Evolutionary conservation across 2,888 invertebrate genomes (phyloP), one percentile per base, ranked within the genome.

Genomic region (Drosophila robusta): DNA sequence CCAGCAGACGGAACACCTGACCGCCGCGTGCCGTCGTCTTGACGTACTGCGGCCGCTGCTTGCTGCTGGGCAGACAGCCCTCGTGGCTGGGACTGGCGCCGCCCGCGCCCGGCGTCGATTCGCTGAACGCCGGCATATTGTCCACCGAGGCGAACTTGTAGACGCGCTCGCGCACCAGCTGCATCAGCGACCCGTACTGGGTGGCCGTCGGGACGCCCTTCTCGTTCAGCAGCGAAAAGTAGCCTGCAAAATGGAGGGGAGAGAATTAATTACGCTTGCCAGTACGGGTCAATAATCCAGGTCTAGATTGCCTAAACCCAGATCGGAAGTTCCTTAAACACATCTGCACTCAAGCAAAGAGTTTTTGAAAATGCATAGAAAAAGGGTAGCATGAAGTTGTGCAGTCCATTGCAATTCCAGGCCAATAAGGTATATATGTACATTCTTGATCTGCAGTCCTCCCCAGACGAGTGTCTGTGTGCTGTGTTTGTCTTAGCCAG

Each of bases 1-100:
- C 96, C 12, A 96, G 93, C 46, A 96, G 92, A 44, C 95, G 94
- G 79, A 96, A 94, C 38, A 96, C 95, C 70, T 96, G 95, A 0
- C 96, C 96, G 1, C 95, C 95, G 54, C 95, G 93, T 42, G 95
- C 95, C 58, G 95, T 95, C n/a, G 95, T 95, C 81, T 95, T 94
- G 79, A 95, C 94, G 88, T 96, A 96, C 74, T 93, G 93, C 24
- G 93, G 91, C 24, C 92, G 78, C 50, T 80, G 88, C 62, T 87
- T 86, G n/a, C 76, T 80, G 18, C 75, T 80, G 34, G 90, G 89
- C 55, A 90, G 66, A 29, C 90, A 90, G 14, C 90, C 89, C 61
- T 91, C 90, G 32, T 84, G 81, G 9, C 81, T 83, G 41, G 90
- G 89, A 85, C 80, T 88, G 24, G 8, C 66, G 61, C 89, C 91